phyloP scores from a whole-genome alignment of 2,888 invertebrate genomes.

The Eledone cirrhosa region DNA sequence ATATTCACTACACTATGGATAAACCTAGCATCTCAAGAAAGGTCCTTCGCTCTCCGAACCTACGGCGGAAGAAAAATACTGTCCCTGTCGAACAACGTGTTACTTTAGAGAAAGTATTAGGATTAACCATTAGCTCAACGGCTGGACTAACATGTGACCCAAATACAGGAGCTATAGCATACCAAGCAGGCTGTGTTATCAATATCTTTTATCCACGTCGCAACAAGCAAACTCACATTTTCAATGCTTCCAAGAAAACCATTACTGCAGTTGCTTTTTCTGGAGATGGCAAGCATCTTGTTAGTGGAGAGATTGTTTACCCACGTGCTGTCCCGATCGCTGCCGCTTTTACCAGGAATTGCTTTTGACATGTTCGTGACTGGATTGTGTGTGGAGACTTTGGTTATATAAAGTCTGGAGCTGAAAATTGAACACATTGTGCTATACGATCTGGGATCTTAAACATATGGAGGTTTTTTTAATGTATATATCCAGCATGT shows the following conservation, averaged over 20 bases:
- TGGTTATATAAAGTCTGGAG: too few relatives aligned
- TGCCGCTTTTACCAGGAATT: too few relatives aligned
- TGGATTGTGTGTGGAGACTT: too few relatives aligned
- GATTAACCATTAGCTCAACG: slow-evolving; percentile 92
- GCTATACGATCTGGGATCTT: too few relatives aligned
- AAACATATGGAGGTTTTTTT: too few relatives aligned
- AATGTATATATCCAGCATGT: too few relatives aligned
- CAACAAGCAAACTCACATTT: slow-evolving; percentile 82
- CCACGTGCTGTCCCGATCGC: too few relatives aligned
- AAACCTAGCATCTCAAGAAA: background rate
- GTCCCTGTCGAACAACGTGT: slow-evolving; percentile 18
- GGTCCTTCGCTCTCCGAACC: slow-evolving; percentile 13
- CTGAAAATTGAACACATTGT: too few relatives aligned
- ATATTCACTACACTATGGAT: background rate
- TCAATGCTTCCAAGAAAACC: slow-evolving; percentile 89
- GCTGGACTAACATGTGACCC: slow-evolving; percentile 90
- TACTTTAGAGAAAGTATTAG: slow-evolving; percentile 91
- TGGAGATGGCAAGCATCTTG: slow-evolving; percentile 89
- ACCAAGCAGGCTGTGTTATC: slow-evolving; percentile 96
- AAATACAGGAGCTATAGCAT: slow-evolving; percentile 87
- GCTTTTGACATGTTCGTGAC: too few relatives aligned
- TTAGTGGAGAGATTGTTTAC: slow-evolving; percentile 91
- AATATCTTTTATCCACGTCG: slow-evolving; percentile 89
- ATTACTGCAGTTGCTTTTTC: slow-evolving; percentile 93
- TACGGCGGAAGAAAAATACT: slow-evolving; percentile 7